Base-by-base conservation (phyloP, 2,113 vertebrate species). In the Sus scrofa region DNA sequence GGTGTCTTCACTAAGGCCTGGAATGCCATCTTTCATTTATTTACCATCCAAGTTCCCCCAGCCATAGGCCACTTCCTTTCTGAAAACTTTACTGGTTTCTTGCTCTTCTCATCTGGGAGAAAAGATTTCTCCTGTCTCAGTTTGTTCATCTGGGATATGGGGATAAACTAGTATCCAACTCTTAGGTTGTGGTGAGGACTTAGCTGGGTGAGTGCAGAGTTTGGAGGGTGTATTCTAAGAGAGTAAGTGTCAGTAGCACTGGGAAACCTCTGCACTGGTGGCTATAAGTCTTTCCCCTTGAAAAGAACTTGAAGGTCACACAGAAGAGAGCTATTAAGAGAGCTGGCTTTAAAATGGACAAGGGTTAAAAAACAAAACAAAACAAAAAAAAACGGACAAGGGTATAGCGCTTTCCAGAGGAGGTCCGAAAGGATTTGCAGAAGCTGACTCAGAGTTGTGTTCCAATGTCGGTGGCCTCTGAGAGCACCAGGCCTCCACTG, bases 81-180 rank as follows among this genome's bases (percentile, higher is more conserved):
- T 44, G 68, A 90, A 52, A 83, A 15, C 24, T 79, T 81, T 81
- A 54, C 8, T 88, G n/a, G 50, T 82, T 81, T 89, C 90, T 92
- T 89, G 63, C 30, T 22, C 15, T 86, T 52, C 11, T 86, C 22
- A 44, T 26, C 22, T 65, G 18, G 26, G 60, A 60, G 37, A 9
- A 34, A 77, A 27, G 63, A 58, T 68, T 56, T 91, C 50, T 67
- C 34, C 44, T 14, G 79, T 22, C 56, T 90, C 18, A 27, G 6
- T 86, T 52, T 30, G 15, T 37, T 93, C 26, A 54, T 68, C 52
- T 44, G 95, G 24, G 22, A 37, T 85, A n/a, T 84, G 60, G n/a
- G 56, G 27, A 39, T 62, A 73, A 34, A 44, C 32, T 52, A 54
- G 34, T 68, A 95, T 6, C 30, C 12, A 44, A 8, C 11, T 77